These are phyloP conservation scores for Sarcophaga subvicina DNA, from an alignment of 2,888 invertebrate genomes.

Conservation along the genomic window DNA sequence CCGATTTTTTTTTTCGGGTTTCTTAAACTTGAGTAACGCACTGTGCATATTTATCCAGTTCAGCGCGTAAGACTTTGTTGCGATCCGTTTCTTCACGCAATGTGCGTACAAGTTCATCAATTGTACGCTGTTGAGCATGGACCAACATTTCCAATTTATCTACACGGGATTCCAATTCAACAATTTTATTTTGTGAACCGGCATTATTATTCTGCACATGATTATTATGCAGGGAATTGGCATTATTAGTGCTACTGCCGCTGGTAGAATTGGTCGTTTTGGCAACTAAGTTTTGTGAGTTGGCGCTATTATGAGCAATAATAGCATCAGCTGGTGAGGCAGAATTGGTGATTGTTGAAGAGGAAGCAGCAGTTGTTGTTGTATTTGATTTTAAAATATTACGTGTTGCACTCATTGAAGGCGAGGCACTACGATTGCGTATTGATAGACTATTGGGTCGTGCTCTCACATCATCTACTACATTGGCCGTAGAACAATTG, in stretches of 20 bases:
- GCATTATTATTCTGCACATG: constrained; percentile 54
- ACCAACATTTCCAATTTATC: constrained; percentile 79
- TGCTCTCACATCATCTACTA: constrained; percentile 75
- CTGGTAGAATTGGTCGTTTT: constrained; percentile 48
- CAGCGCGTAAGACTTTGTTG: constrained; percentile 85
- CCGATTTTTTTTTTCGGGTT: constrained; percentile 10
- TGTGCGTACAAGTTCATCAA: constrained; percentile 85
- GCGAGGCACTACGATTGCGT: constrained; percentile 79
- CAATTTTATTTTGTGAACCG: constrained; percentile 72
- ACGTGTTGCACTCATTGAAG: constrained; percentile 73
- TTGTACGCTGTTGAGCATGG: constrained; percentile 82
- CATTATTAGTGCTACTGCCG: constrained; percentile 32
- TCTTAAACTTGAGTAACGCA: constrained; percentile 88
- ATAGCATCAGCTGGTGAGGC: constrained; percentile 69
- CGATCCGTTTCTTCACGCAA: constrained; percentile 86
- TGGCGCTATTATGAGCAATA: constrained; percentile 38
- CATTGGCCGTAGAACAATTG: constrained; percentile 12
- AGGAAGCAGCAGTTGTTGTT: constrained; percentile 45
- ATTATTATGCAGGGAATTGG: constrained; percentile 36
- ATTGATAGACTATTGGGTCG: constrained; percentile 79
- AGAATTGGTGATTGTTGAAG: constrained; percentile 68
- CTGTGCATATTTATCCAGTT: constrained; percentile 87
- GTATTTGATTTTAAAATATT: constrained; percentile 65
- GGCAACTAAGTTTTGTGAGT: constrained; percentile 53
- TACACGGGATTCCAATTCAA: constrained; percentile 79